Percentiles rank a stretch among this genome's conserved stretches.
phyloP scores from a whole-genome alignment of 2,113 vertebrate genomes.

The Desmodus rotundus region DNA sequence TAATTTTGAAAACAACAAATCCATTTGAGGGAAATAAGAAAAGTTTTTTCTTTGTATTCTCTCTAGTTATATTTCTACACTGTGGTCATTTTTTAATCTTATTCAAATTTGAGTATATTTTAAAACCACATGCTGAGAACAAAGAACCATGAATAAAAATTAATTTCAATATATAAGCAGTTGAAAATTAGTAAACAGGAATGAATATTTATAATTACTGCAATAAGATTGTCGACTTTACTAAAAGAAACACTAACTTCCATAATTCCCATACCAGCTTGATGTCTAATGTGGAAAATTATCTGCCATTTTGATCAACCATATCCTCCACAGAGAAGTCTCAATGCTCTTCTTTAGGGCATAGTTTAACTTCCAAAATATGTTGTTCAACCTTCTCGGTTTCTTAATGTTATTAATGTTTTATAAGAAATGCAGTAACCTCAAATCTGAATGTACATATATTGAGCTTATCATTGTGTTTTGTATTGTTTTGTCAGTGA shows the following conservation, averaged over 20 bases:
- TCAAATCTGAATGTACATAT: background rate
- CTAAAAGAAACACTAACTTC: background rate
- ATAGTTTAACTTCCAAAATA: background rate
- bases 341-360: rapidly evolving
- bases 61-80: background rate
- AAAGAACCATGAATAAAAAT: background rate
- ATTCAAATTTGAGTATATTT: background rate
- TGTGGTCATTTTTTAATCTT: background rate
- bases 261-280: background rate
- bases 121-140: background rate
- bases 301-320: background rate
- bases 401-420: background rate
- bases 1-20: background rate
- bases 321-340: background rate
- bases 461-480: background rate
- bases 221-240: background rate
- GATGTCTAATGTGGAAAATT: background rate
- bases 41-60: background rate
- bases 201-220: background rate
- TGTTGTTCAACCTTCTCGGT: background rate
- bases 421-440: background rate
- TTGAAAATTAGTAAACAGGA: background rate
- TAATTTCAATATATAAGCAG: background rate
- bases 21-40: background rate
- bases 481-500: background rate